phyloP scores from a whole-genome alignment of 1,140 invertebrate genomes.

The Trinorchestia longiramus region DNA sequence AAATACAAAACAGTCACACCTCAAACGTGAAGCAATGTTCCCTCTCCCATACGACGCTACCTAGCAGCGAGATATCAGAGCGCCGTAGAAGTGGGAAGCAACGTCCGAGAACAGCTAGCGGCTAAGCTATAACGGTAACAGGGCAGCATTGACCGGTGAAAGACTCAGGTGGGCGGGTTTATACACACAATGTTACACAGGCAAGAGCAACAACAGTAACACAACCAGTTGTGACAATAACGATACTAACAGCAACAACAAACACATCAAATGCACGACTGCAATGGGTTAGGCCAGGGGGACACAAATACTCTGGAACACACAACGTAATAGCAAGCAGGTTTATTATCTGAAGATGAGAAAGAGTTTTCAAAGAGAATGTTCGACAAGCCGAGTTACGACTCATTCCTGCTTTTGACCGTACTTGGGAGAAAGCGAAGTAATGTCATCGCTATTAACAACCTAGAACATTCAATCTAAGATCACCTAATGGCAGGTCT shows the following conservation, averaged over 20 bases:
- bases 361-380: not conserved
- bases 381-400: not conserved
- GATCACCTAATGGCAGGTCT: not conserved
- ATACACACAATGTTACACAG: constrained; percentile 47
- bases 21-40: not conserved
- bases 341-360: not conserved
- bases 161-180: constrained; percentile 45
- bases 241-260: not conserved
- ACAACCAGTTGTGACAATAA: not conserved
- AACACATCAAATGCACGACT: not conserved
- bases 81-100: not conserved
- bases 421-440: not conserved
- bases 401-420: not conserved
- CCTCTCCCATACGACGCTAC: not conserved
- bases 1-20: not conserved
- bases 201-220: constrained; percentile 34
- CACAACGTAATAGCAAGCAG: not conserved
- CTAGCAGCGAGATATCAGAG: not conserved
- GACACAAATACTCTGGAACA: not conserved
- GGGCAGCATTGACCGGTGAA: not conserved
- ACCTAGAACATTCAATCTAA: not conserved
- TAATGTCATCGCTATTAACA: not conserved
- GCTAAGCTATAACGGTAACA: not conserved
- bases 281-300: not conserved
- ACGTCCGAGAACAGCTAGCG: not conserved